A percentile compares a stretch with the other conserved stretches of the same genome.
These are phyloP conservation scores for Pyrocoelia pectoralis DNA, from an alignment of 2,888 invertebrate genomes.

Conservation along the genomic window DNA sequence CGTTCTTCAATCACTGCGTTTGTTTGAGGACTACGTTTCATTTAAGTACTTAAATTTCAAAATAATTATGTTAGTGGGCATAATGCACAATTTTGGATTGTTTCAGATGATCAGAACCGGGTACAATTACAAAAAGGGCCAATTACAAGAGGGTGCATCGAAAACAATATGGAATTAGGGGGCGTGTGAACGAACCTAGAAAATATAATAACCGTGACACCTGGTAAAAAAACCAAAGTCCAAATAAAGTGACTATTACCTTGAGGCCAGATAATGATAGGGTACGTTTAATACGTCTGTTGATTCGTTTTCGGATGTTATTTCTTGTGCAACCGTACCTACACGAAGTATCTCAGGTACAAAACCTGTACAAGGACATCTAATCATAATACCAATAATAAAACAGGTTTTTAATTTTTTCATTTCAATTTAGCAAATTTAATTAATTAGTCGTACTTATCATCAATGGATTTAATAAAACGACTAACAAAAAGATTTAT, in stretches of 20 bases:
- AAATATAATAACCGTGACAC: constrained; percentile 37
- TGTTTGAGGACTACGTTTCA: too few species aligned
- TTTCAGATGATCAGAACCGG: too few species aligned
- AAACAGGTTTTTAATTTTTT: constrained; percentile 13
- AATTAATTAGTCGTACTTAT: constrained; percentile 4
- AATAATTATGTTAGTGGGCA: too few species aligned
- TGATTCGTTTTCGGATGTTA: constrained; percentile 36
- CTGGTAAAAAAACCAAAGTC: constrained; percentile 40
- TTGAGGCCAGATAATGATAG: constrained; percentile 42
- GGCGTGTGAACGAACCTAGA: constrained; percentile 39
- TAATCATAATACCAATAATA: constrained; percentile 6
- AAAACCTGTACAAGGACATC: constrained; percentile 20
- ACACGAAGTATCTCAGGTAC: constrained; percentile 25
- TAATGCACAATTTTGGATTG: too few species aligned
- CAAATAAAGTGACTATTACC: constrained; percentile 45
- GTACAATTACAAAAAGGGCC: not conserved
- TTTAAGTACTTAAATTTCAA: too few species aligned
- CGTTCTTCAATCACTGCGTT: too few species aligned
- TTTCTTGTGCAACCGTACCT: constrained; percentile 35
- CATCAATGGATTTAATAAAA: not conserved
- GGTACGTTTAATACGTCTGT: constrained; percentile 41
- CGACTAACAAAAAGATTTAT: constrained; percentile 3
- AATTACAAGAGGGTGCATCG: constrained; percentile 33
- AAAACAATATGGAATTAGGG: constrained; percentile 38
- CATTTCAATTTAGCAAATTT: constrained; percentile 5